Percentiles rank a stretch among this genome's conserved stretches.
Conservation (phyloP, 1,140 invertebrate genomes). For the Papilio xuthus region DNA sequence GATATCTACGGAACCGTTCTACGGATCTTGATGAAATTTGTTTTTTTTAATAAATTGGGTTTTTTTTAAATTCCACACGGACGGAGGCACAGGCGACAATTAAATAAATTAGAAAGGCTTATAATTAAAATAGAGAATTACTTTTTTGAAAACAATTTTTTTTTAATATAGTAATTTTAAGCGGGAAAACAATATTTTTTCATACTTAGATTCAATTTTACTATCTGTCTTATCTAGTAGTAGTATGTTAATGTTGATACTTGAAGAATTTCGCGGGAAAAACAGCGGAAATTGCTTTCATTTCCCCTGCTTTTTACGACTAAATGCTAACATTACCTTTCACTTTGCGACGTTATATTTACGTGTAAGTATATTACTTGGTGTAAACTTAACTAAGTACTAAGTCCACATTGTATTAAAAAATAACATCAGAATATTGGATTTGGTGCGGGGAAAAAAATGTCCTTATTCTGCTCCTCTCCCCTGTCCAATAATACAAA, state of each 20-base stretch:
- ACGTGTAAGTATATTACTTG: neutral
- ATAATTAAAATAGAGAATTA: too few relatives aligned
- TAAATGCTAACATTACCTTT: constrained; percentile 4
- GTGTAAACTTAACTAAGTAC: neutral
- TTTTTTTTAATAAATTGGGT: too few relatives aligned
- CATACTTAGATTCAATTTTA: neutral
- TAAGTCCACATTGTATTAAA: neutral
- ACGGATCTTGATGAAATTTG: too few relatives aligned
- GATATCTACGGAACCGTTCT: too few relatives aligned
- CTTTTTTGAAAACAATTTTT: too few relatives aligned
- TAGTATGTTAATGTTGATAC: neutral
- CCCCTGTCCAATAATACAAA: too few relatives aligned
- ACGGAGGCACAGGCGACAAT: too few relatives aligned
- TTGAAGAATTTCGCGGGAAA: neutral
- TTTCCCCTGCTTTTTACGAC: constrained; percentile 1
- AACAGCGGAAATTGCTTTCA: constrained; percentile 8
- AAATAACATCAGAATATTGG: neutral
- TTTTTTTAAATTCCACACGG: too few relatives aligned
- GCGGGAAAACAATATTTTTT: neutral
- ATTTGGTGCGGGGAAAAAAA: too few relatives aligned
- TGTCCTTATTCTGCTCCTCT: too few relatives aligned
- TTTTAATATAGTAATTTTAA: too few relatives aligned
- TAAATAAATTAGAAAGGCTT: too few relatives aligned
- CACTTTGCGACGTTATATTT: neutral
- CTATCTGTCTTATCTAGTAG: neutral